Evolutionary conservation across 2,888 invertebrate species (phyloP).

Genomic region (Leptopterna dolabrata): DNA sequence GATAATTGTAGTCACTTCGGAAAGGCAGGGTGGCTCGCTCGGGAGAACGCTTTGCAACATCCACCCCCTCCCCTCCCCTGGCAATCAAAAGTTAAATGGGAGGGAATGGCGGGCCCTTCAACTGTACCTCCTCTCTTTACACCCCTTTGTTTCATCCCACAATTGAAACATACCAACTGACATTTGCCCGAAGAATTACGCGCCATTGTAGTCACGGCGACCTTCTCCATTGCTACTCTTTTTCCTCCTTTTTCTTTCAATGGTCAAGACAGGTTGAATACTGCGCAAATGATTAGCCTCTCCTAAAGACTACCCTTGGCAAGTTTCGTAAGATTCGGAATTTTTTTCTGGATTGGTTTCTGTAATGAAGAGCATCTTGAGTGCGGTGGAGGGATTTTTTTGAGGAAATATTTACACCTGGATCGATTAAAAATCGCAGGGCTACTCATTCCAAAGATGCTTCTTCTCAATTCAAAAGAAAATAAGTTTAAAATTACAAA

Average conservation of each 20-base stretch:
- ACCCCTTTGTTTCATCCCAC: slow-evolving; percentile 56
- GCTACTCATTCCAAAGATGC: no score
- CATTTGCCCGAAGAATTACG: slow-evolving; percentile 55
- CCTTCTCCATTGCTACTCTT: slow-evolving; percentile 42
- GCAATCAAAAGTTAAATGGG: slow-evolving; percentile 56
- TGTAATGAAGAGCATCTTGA: no score
- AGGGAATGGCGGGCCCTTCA: slow-evolving; percentile 43
- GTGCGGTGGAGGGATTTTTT: no score
- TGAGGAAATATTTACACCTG: no score
- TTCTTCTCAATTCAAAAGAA: no score
- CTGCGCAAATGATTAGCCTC: neutral
- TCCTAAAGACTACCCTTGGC: no score
- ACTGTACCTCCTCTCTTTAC: slow-evolving; percentile 30
- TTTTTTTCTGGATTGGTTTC: no score
- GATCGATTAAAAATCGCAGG: no score
- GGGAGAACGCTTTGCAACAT: slow-evolving; percentile 42
- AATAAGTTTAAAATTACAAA: no score
- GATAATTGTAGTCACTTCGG: slow-evolving; percentile 56
- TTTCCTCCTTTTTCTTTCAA: neutral
- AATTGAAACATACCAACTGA: slow-evolving; percentile 56
- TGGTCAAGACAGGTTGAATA: neutral
- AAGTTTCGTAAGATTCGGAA: no score
- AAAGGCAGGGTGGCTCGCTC: slow-evolving; percentile 36
- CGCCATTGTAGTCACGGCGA: slow-evolving; percentile 43
- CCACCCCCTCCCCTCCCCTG: slow-evolving; percentile 4